These are phyloP conservation scores for Saiga tatarica DNA, from an alignment of 2,113 vertebrate genomes.

Conservation along the genomic window DNA sequence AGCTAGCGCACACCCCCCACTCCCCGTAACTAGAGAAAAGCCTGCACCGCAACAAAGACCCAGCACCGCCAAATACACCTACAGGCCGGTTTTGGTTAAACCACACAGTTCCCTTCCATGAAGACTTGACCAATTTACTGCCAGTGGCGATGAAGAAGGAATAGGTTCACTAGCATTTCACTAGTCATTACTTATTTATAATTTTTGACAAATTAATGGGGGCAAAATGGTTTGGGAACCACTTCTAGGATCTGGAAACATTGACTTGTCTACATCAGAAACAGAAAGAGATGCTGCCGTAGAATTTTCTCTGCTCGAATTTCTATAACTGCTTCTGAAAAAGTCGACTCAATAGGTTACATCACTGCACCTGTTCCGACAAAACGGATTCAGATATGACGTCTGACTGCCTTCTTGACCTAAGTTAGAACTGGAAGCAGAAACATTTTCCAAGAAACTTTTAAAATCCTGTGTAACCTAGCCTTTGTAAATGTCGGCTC, in stretches of 20 bases:
- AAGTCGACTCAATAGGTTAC: background rate
- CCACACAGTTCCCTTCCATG: background rate
- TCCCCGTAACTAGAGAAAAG: background rate
- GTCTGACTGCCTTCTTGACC: background rate
- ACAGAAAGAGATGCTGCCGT: accelerated
- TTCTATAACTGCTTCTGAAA: background rate
- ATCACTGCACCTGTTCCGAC: background rate
- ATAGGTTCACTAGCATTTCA: background rate
- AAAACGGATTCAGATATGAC: background rate
- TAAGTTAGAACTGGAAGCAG: background rate
- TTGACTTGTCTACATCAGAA: background rate
- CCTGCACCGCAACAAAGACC: background rate
- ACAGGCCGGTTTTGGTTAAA: background rate
- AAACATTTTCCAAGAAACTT: background rate
- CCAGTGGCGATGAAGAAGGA: too few relatives aligned
- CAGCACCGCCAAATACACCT: accelerated
- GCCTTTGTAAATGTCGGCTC: background rate
- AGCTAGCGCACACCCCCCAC: background rate
- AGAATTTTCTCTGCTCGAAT: background rate
- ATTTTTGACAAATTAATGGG: background rate
- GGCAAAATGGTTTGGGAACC: background rate
- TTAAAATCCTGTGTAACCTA: background rate
- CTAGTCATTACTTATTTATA: background rate
- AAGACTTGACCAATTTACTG: background rate
- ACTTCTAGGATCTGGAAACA: background rate